Base-by-base conservation (phyloP, 2,113 vertebrate genomes). In the Fregetta grallaria region DNA sequence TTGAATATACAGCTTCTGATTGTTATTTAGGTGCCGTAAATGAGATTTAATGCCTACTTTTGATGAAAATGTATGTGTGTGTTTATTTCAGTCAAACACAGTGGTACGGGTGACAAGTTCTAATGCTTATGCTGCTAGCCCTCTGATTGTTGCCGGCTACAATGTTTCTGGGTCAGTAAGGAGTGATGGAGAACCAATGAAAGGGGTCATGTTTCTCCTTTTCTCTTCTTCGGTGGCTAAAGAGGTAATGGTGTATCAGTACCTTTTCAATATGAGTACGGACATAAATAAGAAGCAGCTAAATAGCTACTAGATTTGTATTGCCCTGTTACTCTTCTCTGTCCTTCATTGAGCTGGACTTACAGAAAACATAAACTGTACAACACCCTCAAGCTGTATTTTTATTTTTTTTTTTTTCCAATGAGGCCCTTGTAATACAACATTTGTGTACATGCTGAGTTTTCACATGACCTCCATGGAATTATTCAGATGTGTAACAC, bases 181-280 rank as follows among this genome's bases (percentile, higher is more conserved):
- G 80, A 99, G 99, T 53, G 99, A 99, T 44, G 99, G 99, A 90
- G 99, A 99, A 62, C 99, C 99, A 42, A 99, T 99, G 99, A 99
- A 99, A 94, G 99, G 99, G 19, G 99, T 99, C 97, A 99, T 99
- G 97, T 99, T 99, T 90, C 98, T 99, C 7, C 99, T 99, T 55
- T 99, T 99, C 90, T 99, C 99, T 4, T 98, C 99, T 49, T 97
- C 96, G 0, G 98, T 99, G 59, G 90, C 96, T 73, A 98, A 97
- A 97, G 99, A 99, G 99, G 99, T 99, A 96, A 97, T 81, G 44
- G 10, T 27, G 19, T 32, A 7, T 72, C 29, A 44, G 29, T 59
- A 29, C 21, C 27, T 74, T 66, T 87, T 76, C 73, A 42, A 2
- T 74, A 38, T 10, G 15, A 66, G 15, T 30, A 19, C 63, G 70